Evolutionary conservation across 1,140 invertebrate genomes (phyloP).

Genomic region (Tetramorium parvispinum): DNA sequence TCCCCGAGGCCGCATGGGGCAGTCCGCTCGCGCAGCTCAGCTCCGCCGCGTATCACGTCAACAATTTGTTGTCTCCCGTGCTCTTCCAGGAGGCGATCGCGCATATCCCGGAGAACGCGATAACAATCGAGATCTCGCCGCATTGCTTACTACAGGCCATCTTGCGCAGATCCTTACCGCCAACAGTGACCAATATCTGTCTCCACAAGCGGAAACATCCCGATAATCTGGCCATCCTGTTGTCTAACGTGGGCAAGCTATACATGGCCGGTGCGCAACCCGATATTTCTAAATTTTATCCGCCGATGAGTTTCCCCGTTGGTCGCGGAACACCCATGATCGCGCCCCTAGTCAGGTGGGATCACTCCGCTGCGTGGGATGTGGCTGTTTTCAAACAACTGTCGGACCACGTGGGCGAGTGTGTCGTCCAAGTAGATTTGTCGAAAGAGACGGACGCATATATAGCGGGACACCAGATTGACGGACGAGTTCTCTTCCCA

Average conservation of each 20-base stretch:
- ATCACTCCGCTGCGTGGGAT: conserved; percentile 93
- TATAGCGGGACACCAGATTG: conserved; percentile 96
- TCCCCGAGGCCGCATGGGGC: conserved; percentile 94
- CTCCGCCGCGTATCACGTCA: conserved; percentile 97
- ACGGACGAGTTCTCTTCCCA: conserved; percentile 97
- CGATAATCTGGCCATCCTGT: conserved; percentile 90
- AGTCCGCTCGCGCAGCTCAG: conserved; percentile 92
- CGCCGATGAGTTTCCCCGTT: conserved; percentile 93
- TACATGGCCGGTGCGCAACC: conserved; percentile 93
- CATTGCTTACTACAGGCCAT: conserved; percentile 96
- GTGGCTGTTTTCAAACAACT: conserved; percentile 90
- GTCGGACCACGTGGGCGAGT: conserved; percentile 88
- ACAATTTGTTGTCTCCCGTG: conserved; percentile 96
- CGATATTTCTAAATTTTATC: conserved; percentile 90
- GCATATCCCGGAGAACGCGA: conserved; percentile 94
- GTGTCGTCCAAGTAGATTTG: conserved; percentile 92
- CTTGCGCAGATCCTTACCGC: conserved; percentile 91
- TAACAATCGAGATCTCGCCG: conserved; percentile 97
- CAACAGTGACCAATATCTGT: conserved; percentile 89
- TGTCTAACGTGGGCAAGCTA: conserved; percentile 92
- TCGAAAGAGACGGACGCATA: conserved; percentile 92
- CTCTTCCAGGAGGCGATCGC: conserved; percentile 93
- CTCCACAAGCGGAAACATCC: conserved; percentile 91
- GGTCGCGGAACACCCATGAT: conserved; percentile 95
- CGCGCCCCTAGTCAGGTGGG: conserved; percentile 94